phyloP scores from a whole-genome alignment of 2,888 invertebrate species.

The Eupithecia vulgata region DNA sequence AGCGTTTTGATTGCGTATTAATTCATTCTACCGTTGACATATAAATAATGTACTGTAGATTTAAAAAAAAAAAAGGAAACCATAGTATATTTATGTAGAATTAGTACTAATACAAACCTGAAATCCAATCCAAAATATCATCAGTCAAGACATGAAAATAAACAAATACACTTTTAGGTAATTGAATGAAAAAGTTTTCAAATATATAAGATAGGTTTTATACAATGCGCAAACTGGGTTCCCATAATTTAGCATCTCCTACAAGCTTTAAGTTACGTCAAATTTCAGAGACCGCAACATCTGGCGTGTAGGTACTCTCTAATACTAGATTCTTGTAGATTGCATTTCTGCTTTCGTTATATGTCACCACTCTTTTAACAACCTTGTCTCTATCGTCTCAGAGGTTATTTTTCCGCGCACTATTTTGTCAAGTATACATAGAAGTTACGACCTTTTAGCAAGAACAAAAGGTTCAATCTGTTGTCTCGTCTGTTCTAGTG shows the following conservation, averaged over 20 bases:
- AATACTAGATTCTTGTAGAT: conserved; percentile 69
- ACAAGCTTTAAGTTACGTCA: conserved; percentile 62
- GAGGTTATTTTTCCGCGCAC: conserved; percentile 48
- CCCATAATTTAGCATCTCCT: neutral
- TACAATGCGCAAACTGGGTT: neutral
- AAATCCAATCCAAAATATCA: conserved; percentile 16
- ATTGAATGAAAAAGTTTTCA: neutral
- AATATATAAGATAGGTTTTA: neutral
- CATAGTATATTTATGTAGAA: neutral
- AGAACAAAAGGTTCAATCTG: conserved; percentile 71
- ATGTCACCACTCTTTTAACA: conserved; percentile 14
- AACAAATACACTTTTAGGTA: conserved; percentile 3
- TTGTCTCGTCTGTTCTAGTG: conserved; percentile 72
- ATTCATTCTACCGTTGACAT: conserved; percentile 15
- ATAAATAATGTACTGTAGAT: neutral
- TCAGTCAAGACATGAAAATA: conserved; percentile 35
- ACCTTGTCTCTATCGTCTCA: conserved; percentile 35
- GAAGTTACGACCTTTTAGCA: conserved; percentile 62
- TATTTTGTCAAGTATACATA: conserved; percentile 46
- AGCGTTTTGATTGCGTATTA: conserved; percentile 48
- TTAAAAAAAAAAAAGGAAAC: neutral
- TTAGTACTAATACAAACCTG: conserved; percentile 26
- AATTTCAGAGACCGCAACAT: conserved; percentile 80
- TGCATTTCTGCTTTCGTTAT: conserved; percentile 69
- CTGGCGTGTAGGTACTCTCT: conserved; percentile 66